A percentile compares a stretch with the other conserved stretches of the same genome.
Conservation (phyloP, 2,113 vertebrate species). For the Procavia capensis region DNA sequence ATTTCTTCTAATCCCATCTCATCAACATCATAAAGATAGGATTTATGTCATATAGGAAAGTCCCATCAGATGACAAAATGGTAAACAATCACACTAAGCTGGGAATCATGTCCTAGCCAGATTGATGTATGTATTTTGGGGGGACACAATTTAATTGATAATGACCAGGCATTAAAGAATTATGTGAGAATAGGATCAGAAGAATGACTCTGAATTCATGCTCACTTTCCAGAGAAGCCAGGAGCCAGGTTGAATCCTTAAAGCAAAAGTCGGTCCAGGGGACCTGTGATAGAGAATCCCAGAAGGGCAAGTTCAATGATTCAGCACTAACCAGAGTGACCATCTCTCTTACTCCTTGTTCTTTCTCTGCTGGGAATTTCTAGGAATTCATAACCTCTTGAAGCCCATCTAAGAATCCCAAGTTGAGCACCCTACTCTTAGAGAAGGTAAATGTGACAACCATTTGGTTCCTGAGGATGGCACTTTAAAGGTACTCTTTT, state of each 20-base stretch:
- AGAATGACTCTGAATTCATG: not conserved
- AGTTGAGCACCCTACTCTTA: not conserved
- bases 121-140: no score
- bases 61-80: no score
- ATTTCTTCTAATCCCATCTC: no score
- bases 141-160: no score
- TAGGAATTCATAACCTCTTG: not conserved
- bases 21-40: no score
- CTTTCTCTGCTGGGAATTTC: not conserved
- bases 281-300: not conserved
- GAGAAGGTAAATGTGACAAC: not conserved
- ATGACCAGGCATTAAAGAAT: not conserved
- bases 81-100: no score
- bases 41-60: no score
- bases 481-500: not conserved
- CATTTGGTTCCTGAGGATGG: not conserved
- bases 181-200: constrained; percentile 45
- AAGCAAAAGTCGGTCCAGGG: not conserved
- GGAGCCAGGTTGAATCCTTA: not conserved
- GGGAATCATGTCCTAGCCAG: no score
- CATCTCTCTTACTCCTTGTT: not conserved
- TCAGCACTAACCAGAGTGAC: not conserved
- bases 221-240: not conserved
- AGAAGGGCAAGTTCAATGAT: not conserved
- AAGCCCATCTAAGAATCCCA: not conserved